phyloP scores from a whole-genome alignment of 2,888 invertebrate genomes.

The Chrysolina haemoptera region DNA sequence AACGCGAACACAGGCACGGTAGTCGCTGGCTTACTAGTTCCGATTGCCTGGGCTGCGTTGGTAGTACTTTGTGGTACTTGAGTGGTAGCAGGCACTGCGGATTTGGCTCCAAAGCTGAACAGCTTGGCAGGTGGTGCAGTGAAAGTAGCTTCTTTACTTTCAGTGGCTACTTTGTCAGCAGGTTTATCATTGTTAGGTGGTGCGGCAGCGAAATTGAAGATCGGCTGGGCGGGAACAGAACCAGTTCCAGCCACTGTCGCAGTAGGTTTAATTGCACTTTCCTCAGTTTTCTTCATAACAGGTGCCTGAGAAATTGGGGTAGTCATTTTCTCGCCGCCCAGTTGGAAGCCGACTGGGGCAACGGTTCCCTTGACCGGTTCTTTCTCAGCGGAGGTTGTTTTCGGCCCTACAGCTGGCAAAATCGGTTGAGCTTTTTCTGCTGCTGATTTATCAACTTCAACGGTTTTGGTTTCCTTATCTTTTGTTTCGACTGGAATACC shows the following conservation, averaged over 20 bases:
- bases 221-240: slow-evolving; percentile 13
- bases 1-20: slow-evolving; percentile 4
- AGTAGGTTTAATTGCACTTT: slow-evolving; percentile 21
- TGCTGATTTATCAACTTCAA: slow-evolving; percentile 27
- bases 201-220: slow-evolving; percentile 43
- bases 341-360: background rate
- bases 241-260: slow-evolving; percentile 7
- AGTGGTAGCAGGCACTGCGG: slow-evolving; percentile 31
- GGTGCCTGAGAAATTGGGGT: background rate
- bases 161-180: slow-evolving; percentile 26
- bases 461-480: background rate
- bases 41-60: background rate
- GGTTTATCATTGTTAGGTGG: slow-evolving; percentile 32
- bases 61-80: slow-evolving; percentile 7
- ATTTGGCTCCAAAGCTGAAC: slow-evolving; percentile 37
- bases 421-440: background rate
- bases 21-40: slow-evolving; percentile 1
- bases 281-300: background rate
- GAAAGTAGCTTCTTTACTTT: slow-evolving; percentile 31
- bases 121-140: slow-evolving; percentile 22
- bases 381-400: background rate
- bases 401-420: background rate
- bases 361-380: background rate
- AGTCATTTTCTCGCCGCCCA: background rate
- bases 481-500: slow-evolving; percentile 14